Base-by-base conservation (phyloP, 2,888 invertebrate genomes). In the Anticlea derivata region DNA sequence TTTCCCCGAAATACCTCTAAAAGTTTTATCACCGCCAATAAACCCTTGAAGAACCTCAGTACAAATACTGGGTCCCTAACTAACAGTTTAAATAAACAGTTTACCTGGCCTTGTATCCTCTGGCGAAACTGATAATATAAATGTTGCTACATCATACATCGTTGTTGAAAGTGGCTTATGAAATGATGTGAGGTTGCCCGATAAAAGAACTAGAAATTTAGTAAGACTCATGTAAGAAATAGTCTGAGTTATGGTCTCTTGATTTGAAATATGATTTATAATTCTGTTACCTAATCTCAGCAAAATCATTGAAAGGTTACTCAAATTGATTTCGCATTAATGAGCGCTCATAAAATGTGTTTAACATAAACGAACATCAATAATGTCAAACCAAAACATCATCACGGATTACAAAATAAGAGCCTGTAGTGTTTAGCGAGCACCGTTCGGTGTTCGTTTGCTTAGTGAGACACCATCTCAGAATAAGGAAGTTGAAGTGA, bases 71-170 rank as follows among this genome's bases (percentile, higher is more conserved):
- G 8, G 44, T 12, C 52, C 52, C 52, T 53, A 53, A 34, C 52
- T 53, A 53, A 34, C 39, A 53, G 48, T 44, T 48, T 33, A 10
- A 34, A 44, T 48, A 40, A 39, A 48, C 44, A 48, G 37, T 34
- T 29, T 54, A 54, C 59, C 59, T 56, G 59, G 53, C 30, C 53
- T 46, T 54, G 49, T 40, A 63, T 68, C 69, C 66, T 64, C 58
- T 66, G 49, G 61, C 56, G 58, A 63, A 68, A 68, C 59, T 48
- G 60, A 60, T 60, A 53, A 55, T 41, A 46, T 27, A 58, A 58
- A 46, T 45, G 46, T 56, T 55, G 56, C 53, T 41, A 22, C 50
- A 51, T 45, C 51, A 39, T 29, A 37, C 44, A 27, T 29, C 13
- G 45, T 10, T 39, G 39, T 49, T 38, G 48, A 45, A 58, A 61